Base-by-base conservation (phyloP, 2,797 vertebrate species). In the Scolopax bukidnonensis region DNA sequence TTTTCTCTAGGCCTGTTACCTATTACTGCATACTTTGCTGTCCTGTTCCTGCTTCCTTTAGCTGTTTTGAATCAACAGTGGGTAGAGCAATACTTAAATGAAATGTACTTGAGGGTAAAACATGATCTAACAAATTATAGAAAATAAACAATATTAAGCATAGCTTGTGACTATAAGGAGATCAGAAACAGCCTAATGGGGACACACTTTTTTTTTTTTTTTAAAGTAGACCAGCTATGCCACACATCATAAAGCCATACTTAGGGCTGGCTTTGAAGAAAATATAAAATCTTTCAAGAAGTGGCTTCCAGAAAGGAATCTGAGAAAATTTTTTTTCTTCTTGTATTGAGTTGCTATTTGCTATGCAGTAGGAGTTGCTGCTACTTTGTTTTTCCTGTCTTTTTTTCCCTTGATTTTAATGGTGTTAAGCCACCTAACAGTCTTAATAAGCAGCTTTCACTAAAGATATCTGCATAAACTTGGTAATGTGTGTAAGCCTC, bases 51-150 rank as follows among this genome's bases (percentile, higher is more conserved):
- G 7, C 40, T 93, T 85, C 73, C 69, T 91, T 94, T 59, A 25
- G 87, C 87, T 95, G 91, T 33, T 95, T 95, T 94, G 70, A 94
- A 95, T 96, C 79, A 95, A 10, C 65, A 27, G 18, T 73, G 84
- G 51, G 61, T 51, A 92, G 40, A 80, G 53, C 24, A 85, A 27
- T 83, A 43, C 79, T 78, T 75, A 40, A 3, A 56, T 70, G 32
- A 95, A 84, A 80, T 47, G 50, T 70, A 71, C 84, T 90, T 36
- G 68, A 89, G 95, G 78, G 65, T 73, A 90, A 92, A 94, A 91
- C 73, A 47, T 41, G n/a, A 87, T 85, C 85, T 63, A 63, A 91
- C 43, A 73, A 88, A 96, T 93, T 81, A 82, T 4, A 90, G 91
- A 87, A 93, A 88, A 88, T 88, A 94, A 93, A 92, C 82, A 84